Percentiles rank a stretch among this genome's conserved stretches.
phyloP scores from a whole-genome alignment of 2,113 vertebrate genomes.

The Arothron firmamentum region DNA sequence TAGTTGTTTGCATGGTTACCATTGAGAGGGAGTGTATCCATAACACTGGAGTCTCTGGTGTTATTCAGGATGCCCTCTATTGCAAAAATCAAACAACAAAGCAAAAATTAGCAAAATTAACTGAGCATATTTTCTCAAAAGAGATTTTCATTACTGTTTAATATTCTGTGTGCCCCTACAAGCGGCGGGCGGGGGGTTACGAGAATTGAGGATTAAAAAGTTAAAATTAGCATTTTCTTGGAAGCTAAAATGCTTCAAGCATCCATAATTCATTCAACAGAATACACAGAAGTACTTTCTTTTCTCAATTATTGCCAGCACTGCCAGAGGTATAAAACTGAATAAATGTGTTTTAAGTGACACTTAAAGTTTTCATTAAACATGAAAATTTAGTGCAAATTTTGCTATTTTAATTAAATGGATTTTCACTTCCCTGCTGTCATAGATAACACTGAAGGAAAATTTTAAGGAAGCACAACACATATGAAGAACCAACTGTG shows the following conservation, averaged over 20 bases:
- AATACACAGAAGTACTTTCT: constrained; percentile 38
- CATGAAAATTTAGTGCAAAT: not conserved
- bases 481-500: not conserved
- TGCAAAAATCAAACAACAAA: constrained; percentile 15
- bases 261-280: constrained; percentile 46
- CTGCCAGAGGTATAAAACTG: constrained; percentile 14
- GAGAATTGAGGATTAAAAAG: constrained; percentile 43
- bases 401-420: too few relatives aligned
- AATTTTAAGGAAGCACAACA: not conserved
- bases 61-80: constrained; percentile 99
- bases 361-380: constrained; percentile 18
- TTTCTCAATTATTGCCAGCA: constrained; percentile 33
- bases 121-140: constrained; percentile 22
- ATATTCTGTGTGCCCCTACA: constrained; percentile 23
- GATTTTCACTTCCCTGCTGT: not conserved
- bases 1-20: constrained; percentile 99
- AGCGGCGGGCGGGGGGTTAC: not conserved
- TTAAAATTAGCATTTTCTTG: constrained; percentile 30
- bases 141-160: constrained; percentile 46
- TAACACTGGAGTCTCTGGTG: constrained; percentile 98
- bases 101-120: constrained; percentile 32
- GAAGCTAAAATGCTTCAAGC: constrained; percentile 39
- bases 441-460: not conserved
- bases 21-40: constrained; percentile 99
- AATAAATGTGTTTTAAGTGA: constrained; percentile 16